Evolutionary conservation across 1,140 invertebrate genomes (phyloP).

Genomic region (Nixonia krombeini): DNA sequence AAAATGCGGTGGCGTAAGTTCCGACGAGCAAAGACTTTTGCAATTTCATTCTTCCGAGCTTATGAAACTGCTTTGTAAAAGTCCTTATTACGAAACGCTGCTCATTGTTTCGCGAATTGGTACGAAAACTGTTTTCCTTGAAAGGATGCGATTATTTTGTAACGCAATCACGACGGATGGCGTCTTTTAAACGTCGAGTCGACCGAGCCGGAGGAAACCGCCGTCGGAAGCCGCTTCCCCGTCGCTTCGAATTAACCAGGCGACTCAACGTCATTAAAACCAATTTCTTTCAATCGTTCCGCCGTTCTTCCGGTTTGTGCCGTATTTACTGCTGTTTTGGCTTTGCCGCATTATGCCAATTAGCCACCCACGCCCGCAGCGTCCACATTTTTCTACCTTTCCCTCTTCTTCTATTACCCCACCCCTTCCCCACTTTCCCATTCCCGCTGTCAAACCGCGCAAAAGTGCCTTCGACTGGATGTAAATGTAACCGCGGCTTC

Average conservation of each 20-base stretch:
- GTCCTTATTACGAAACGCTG: conserved; percentile 10
- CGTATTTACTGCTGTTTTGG: conserved; percentile 16
- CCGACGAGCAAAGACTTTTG: too few species aligned
- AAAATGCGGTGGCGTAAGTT: not conserved
- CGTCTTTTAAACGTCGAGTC: conserved; percentile 9
- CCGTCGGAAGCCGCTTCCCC: conserved; percentile 49
- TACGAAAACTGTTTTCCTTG: conserved; percentile 3
- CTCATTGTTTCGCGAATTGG: conserved; percentile 4
- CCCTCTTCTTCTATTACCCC: not conserved
- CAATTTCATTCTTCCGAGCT: conserved; percentile 1
- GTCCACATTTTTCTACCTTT: conserved; percentile 1
- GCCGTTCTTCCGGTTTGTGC: conserved; percentile 43
- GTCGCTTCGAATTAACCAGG: conserved; percentile 62
- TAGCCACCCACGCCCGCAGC: not conserved
- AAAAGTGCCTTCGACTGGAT: too few species aligned
- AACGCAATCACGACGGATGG: conserved; percentile 29
- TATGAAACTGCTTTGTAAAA: conserved; percentile 1
- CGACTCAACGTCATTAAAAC: conserved; percentile 65
- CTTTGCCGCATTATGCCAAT: conserved; percentile 22
- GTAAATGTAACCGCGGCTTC: too few species aligned
- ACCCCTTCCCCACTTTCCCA: too few species aligned
- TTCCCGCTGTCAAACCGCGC: too few species aligned
- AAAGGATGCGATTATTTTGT: conserved; percentile 32
- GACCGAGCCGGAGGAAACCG: conserved; percentile 36
- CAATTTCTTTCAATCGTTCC: conserved; percentile 57